phyloP scores from a whole-genome alignment of 1,140 invertebrate species.

The Pogonognathellus flavescens region DNA sequence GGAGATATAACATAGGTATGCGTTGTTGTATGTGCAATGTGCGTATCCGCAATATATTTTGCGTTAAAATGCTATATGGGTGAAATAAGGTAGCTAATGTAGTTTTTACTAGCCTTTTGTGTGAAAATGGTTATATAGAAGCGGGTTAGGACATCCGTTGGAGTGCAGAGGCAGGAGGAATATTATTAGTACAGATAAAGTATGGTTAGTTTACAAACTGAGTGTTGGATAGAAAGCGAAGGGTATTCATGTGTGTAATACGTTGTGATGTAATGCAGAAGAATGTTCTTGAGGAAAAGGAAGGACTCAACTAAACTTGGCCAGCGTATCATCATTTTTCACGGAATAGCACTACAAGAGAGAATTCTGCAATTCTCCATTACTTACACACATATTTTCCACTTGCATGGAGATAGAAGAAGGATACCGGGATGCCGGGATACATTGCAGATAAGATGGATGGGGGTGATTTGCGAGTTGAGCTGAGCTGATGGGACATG shows the following conservation, averaged over 20 bases:
- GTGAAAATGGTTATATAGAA: background rate
- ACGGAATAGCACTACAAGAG: background rate
- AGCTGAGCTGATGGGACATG: background rate
- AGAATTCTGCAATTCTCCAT: constrained; percentile 1
- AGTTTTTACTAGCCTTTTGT: background rate
- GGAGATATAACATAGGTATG: too few relatives aligned
- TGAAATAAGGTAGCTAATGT: too few relatives aligned
- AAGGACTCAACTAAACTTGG: background rate
- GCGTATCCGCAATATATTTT: too few relatives aligned
- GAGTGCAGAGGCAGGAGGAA: background rate
- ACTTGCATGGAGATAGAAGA: constrained; percentile 4
- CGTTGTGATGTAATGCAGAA: background rate
- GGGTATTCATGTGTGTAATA: constrained; percentile 9
- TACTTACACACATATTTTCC: constrained; percentile 11
- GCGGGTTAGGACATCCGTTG: too few relatives aligned
- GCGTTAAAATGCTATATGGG: too few relatives aligned
- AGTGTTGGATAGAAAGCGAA: background rate
- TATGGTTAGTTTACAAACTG: background rate
- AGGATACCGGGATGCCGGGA: constrained; percentile 17
- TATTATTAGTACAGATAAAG: background rate
- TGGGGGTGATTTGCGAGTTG: constrained; percentile 5
- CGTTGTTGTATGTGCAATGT: too few relatives aligned
- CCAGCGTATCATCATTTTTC: background rate
- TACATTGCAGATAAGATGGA: constrained; percentile 1
- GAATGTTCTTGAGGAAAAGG: background rate